phyloP scores from a whole-genome alignment of 2,113 vertebrate genomes.

The Psilopsiagon aymara region DNA sequence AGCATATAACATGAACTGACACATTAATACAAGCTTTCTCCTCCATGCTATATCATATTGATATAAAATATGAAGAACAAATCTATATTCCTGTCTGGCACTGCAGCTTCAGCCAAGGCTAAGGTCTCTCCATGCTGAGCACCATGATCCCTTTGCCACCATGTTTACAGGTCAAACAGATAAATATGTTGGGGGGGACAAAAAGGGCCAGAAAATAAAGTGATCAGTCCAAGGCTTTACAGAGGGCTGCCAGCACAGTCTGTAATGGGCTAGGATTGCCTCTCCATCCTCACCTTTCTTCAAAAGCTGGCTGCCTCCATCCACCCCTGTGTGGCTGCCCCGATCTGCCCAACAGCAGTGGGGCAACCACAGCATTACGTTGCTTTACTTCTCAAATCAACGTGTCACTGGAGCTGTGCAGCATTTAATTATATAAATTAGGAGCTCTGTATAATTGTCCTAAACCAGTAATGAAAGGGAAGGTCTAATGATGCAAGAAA shows the following conservation, averaged over 20 bases:
- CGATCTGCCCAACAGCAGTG: rapidly evolving
- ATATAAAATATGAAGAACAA: not conserved
- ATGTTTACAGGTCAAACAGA: not conserved
- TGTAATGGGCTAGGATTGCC: not conserved
- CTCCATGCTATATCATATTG: not conserved
- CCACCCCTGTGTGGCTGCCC: rapidly evolving
- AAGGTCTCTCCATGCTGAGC: rapidly evolving
- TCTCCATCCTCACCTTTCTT: not conserved
- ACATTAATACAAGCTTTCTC: not conserved
- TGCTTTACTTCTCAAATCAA: not conserved
- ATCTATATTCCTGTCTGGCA: not conserved
- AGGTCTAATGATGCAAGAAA: constrained; percentile 57
- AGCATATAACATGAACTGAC: not conserved
- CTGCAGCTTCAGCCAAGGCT: not conserved
- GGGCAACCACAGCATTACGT: not conserved
- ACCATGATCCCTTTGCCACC: rapidly evolving
- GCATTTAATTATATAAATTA: constrained; percentile 45
- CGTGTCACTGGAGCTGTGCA: not conserved
- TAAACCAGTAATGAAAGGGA: constrained; percentile 61
- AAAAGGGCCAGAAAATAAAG: not conserved
- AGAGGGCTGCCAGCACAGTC: not conserved
- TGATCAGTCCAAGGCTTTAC: not conserved
- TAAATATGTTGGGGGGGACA: not conserved
- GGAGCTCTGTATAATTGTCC: constrained; percentile 12
- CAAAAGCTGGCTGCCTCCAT: not conserved